Evolutionary conservation across 2,113 vertebrate species (phyloP).

Genomic region (Merops nubicus): DNA sequence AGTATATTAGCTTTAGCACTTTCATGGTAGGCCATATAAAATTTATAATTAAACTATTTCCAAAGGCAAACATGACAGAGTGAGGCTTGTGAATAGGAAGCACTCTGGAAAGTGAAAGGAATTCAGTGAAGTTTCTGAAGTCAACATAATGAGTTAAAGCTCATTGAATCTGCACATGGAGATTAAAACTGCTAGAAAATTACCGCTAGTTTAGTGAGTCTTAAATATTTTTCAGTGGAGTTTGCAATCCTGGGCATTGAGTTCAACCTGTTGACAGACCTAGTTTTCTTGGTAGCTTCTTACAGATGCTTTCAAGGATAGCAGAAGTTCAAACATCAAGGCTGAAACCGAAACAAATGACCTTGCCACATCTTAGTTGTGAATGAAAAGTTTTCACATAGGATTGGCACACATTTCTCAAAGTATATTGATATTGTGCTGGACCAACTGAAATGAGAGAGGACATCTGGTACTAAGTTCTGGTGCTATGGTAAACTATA

Average conservation of each 20-base stretch:
- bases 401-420: neutral
- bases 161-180: neutral
- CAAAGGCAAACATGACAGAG: neutral
- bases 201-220: neutral
- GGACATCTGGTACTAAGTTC: neutral
- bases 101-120: neutral
- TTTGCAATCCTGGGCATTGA: neutral
- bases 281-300: neutral
- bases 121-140: neutral
- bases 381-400: neutral
- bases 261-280: neutral
- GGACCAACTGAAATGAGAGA: neutral
- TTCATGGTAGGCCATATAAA: neutral
- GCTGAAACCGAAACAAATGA: neutral
- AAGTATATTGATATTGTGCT: neutral
- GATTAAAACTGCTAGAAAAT: neutral
- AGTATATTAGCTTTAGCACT: neutral
- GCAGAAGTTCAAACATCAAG: neutral
- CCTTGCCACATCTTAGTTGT: neutral
- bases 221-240: neutral
- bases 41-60: neutral
- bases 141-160: neutral
- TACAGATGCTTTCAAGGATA: neutral
- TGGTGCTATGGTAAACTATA: neutral
- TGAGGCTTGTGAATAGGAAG: neutral